These are phyloP conservation scores for Mesodorylaimus sp. DNA, from an alignment of 2,888 invertebrate species.

Conservation along the genomic window DNA sequence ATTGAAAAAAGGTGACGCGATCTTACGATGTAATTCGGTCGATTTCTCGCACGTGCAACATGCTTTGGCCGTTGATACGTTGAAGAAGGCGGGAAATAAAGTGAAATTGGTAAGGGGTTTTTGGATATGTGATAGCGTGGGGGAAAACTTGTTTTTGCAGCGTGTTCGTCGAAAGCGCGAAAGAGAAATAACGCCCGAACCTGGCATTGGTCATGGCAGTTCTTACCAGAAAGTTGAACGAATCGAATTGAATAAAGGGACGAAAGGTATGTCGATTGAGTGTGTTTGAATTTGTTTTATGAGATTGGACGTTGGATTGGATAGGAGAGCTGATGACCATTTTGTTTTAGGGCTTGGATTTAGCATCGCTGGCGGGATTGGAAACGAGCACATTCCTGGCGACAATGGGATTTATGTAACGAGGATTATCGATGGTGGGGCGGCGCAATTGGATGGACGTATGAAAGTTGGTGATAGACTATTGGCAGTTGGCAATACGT, in stretches of 20 bases:
- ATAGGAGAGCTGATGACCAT: too few species aligned
- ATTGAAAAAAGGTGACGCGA: slow-evolving; percentile 73
- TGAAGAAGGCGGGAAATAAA: slow-evolving; percentile 82
- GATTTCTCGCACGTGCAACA: slow-evolving; percentile 82
- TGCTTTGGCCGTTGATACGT: slow-evolving; percentile 80
- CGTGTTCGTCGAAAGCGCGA: too few species aligned
- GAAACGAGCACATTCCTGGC: slow-evolving; percentile 96
- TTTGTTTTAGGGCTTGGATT: slow-evolving; percentile 88
- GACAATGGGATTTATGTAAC: slow-evolving; percentile 99
- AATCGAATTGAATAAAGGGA: slow-evolving; percentile 29
- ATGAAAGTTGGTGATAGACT: slow-evolving; percentile 78
- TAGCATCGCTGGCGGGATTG: slow-evolving; percentile 94
- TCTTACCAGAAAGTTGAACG: too few species aligned
- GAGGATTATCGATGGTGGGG: slow-evolving; percentile 94
- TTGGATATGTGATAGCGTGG: too few species aligned
- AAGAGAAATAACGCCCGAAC: too few species aligned
- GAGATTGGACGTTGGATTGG: too few species aligned
- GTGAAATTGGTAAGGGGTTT: slow-evolving; percentile 65
- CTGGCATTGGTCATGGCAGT: slow-evolving; percentile 13
- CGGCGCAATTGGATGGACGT: slow-evolving; percentile 86
- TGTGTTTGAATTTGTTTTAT: too few species aligned
- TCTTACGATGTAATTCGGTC: slow-evolving; percentile 79
- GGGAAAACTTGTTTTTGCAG: too few species aligned
- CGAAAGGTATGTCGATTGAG: too few species aligned
- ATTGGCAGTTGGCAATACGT: slow-evolving; percentile 55